Evolutionary conservation across 2,888 invertebrate genomes (phyloP).

Genomic region (Drosophila picticornis): DNA sequence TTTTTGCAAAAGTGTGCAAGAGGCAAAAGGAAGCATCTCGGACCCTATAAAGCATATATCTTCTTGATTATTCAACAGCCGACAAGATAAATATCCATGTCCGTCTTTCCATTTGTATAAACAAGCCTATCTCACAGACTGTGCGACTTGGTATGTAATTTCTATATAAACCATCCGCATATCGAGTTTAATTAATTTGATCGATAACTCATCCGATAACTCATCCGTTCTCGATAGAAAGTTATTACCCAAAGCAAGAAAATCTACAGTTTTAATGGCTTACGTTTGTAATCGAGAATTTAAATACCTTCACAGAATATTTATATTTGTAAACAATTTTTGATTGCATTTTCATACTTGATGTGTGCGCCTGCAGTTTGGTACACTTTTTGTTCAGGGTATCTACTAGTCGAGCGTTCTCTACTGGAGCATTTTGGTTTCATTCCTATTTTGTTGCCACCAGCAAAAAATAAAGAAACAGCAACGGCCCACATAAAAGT

Average conservation of each 20-base stretch:
- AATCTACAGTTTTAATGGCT: background rate
- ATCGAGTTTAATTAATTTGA: background rate
- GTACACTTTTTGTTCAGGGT: background rate
- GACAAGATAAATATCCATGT: background rate
- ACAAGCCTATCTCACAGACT: background rate
- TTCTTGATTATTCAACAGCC: background rate
- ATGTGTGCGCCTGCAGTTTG: background rate
- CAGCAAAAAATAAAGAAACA: slow-evolving; percentile 15
- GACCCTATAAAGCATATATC: background rate
- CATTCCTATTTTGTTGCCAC: slow-evolving; percentile 53
- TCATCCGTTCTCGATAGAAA: background rate
- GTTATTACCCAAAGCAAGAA: background rate
- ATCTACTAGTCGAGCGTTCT: background rate
- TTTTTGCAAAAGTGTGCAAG: background rate
- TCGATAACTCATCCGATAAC: background rate
- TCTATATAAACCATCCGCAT: background rate
- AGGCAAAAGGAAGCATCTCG: background rate
- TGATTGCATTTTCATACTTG: background rate
- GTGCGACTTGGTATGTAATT: background rate
- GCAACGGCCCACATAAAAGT: slow-evolving; percentile 49
- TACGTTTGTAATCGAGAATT: background rate
- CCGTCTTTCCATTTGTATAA: background rate
- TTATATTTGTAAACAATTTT: too few species aligned
- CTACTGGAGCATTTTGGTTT: too few species aligned
- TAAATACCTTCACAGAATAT: too few species aligned